These are phyloP conservation scores for Drosophila trichaetosa DNA, from an alignment of 2,888 invertebrate genomes.

Conservation along the genomic window DNA sequence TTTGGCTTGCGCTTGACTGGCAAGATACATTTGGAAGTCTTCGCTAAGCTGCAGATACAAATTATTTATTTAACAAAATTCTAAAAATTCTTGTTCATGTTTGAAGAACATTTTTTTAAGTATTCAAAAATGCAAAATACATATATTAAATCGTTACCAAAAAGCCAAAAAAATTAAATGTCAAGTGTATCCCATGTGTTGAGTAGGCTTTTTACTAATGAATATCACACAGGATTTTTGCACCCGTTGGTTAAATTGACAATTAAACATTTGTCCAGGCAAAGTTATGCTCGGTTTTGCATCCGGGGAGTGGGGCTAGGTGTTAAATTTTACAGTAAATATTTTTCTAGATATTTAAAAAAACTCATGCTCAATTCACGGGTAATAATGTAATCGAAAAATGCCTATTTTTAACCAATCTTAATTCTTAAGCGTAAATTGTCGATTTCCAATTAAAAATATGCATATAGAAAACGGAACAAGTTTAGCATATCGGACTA, in stretches of 20 bases:
- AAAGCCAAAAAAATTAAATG: neutral
- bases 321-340: neutral
- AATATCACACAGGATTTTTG: neutral
- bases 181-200: neutral
- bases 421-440: neutral
- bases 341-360: neutral
- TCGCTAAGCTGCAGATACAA: neutral
- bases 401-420: too few relatives aligned
- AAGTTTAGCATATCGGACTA: neutral
- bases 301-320: fast-evolving
- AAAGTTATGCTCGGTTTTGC: neutral
- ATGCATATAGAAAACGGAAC: neutral
- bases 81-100: neutral
- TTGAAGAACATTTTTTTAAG: neutral
- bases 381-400: too few relatives aligned
- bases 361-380: too few relatives aligned
- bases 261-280: neutral
- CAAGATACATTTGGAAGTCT: neutral
- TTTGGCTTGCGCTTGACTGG: neutral
- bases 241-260: neutral
- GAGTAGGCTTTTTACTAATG: neutral
- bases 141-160: neutral
- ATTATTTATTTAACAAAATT: neutral
- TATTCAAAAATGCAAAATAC: neutral
- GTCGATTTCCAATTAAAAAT: too few relatives aligned